Evolutionary conservation across 2,888 invertebrate species (phyloP), one percentile per base, ranked within the genome.

Genomic region (Steinernema hermaphroditum): DNA sequence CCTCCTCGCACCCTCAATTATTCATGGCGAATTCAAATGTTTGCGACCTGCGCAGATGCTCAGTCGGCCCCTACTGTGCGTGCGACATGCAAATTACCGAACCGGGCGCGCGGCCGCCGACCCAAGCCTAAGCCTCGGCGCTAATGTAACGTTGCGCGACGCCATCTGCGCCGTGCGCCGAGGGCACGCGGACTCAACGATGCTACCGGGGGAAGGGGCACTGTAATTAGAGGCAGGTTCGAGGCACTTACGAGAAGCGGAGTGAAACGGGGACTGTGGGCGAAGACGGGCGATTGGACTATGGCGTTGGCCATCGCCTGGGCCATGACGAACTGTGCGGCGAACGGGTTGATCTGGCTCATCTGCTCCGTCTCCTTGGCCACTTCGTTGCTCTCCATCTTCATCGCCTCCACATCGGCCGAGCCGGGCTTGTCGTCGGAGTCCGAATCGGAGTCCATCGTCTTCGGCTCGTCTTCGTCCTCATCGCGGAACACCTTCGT

Each of bases 341-440:
- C 68, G n/a, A 68, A 9, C 68, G 68, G 68, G 9, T 19, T 37
- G 19, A 34, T 50, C 14, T 71, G 69, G 37, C 73, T 69, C 54
- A 78, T 50, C 27, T 54, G 71, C 29, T 78, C 79, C 14, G 75
- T 74, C 57, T 78, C 79, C 43, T 72, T 70, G 43, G 79, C 79
- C 22, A 79, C 84, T 70, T 83, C 84, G 57, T 83, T 83, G 75
- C 83, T 84, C 75, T 83, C 84, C 46, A 83, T 82, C 49, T 80
- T 78, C 16, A 84, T 73, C 70, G 81, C 80, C 43, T 81, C 77
- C 19, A 71, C 69, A 32, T 79, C 79, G 1, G 69, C 73, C 6
- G 70, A 57, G 49, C 54, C 73, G 22, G 76, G 75, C 29, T 74
- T n/a, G 14, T 74, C 70, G 16, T 57, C 74, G 6, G 4, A 4